These are phyloP conservation scores for Agrochola circellaris DNA, from an alignment of 2,888 invertebrate species.

Conservation along the genomic window DNA sequence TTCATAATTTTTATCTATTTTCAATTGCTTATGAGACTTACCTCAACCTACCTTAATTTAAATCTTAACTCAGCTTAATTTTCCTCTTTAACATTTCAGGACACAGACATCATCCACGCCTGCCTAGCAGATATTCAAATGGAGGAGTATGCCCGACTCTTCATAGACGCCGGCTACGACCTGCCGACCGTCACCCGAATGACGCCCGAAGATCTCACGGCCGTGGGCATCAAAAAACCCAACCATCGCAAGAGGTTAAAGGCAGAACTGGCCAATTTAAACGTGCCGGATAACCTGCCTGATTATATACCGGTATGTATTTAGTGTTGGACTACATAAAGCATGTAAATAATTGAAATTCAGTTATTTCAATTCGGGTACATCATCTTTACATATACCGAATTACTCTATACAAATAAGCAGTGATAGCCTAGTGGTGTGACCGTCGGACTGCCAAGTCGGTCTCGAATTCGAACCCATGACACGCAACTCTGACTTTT, in stretches of 20 bases:
- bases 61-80: neutral
- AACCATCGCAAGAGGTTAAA: conserved; percentile 98
- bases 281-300: conserved; percentile 98
- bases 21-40: too few relatives aligned
- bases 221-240: conserved; percentile 98
- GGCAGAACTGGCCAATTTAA: conserved; percentile 98
- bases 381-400: too few relatives aligned
- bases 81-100: conserved; percentile 87
- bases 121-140: conserved; percentile 98
- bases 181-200: conserved; percentile 99
- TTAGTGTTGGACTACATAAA: neutral
- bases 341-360: too few relatives aligned
- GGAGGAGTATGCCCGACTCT: conserved; percentile 98
- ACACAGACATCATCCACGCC: conserved; percentile 97
- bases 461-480: too few relatives aligned
- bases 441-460: too few relatives aligned
- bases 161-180: conserved; percentile 99
- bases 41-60: neutral
- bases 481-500: too few relatives aligned
- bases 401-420: too few relatives aligned
- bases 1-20: neutral
- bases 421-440: too few relatives aligned
- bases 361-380: too few relatives aligned
- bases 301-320: conserved; percentile 96
- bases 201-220: conserved; percentile 98